phyloP scores from a whole-genome alignment of 2,888 invertebrate species.

The Athalia cordata region DNA sequence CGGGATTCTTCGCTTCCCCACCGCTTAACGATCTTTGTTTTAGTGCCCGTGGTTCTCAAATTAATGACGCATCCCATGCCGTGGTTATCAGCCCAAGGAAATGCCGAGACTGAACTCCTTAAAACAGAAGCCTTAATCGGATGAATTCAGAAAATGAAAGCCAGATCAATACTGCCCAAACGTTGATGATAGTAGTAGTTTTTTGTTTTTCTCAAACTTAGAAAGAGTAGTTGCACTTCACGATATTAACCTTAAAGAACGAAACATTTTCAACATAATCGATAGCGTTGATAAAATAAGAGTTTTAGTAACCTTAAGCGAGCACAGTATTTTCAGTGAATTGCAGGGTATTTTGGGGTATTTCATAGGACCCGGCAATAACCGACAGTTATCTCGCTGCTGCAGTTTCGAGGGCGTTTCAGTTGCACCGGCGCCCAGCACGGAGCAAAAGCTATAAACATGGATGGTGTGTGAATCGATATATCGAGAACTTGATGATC shows the following conservation, averaged over 20 bases:
- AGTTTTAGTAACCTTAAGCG: constrained; percentile 49
- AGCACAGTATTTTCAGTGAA: constrained; percentile 25
- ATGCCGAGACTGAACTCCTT: neutral
- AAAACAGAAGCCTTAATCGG: neutral
- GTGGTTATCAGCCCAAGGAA: constrained; percentile 8
- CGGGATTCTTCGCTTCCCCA: constrained; percentile 61
- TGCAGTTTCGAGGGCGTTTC: constrained; percentile 56
- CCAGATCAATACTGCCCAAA: too few species aligned
- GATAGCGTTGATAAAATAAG: constrained; percentile 43
- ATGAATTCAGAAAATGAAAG: too few species aligned
- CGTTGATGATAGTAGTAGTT: too few species aligned
- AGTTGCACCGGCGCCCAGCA: constrained; percentile 50
- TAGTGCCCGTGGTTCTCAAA: constrained; percentile 61
- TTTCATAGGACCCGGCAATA: constrained; percentile 51
- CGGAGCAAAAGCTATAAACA: constrained; percentile 60
- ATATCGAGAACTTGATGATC: constrained; percentile 55
- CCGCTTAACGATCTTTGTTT: constrained; percentile 67
- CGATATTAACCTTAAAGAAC: neutral
- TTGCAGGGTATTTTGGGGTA: constrained; percentile 47
- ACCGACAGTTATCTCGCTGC: constrained; percentile 58
- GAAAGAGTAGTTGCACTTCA: too few species aligned
- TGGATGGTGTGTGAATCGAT: constrained; percentile 61
- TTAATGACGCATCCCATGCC: constrained; percentile 36
- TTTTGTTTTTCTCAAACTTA: too few species aligned
- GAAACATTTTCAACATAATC: neutral